Evolutionary conservation across 2,888 invertebrate genomes (phyloP), one percentile per base, ranked within the genome.

Genomic region (Tetanocera ferruginea): DNA sequence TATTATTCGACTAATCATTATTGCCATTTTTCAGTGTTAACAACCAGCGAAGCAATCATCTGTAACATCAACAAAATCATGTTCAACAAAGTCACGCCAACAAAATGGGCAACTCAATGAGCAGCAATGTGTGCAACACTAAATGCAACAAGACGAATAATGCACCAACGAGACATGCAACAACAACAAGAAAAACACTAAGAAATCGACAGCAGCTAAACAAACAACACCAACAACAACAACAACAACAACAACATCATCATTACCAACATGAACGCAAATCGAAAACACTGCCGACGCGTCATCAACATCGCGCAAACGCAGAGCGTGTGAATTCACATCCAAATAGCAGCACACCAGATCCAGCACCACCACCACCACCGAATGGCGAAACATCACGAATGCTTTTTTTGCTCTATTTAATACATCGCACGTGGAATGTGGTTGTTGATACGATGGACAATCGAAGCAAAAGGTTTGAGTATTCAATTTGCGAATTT

Each of bases 371-470:
- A 34, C 76, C 81, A 9, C 79, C 84, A n/a, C 83, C 86, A 23
- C 84, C 83, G 51, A 84, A 81, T 73, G 89, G 87, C 0, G 93
- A 93, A 87, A 92, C 92, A 4, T 93, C 93, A 5, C 89, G 93
- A 74, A 91, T 93, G 3, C 90, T 93, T 74, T 94, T 93, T 85
- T 90, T 94, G 80, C 89, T 94, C 82, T 93, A 94, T 87, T 90
- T 94, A 78, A 93, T 94, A 83, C 93, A 94, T 84, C 92, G 94
- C 81, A 94, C 94, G 17, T 94, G 94, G 94, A 93, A 92, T 84
- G 92, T 93, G 17, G 92, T 94, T 3, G 91, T 93, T 66, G 93
- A 93, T 79, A 92, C 92, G 82, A 91, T 93, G 77, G 93, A 93
- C 85, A 88, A 91, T 0, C 92, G 86, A 91, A 85, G 86, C 79